Evolutionary conservation across 2,888 invertebrate genomes (phyloP).

Genomic region (Megamerina dolium): DNA sequence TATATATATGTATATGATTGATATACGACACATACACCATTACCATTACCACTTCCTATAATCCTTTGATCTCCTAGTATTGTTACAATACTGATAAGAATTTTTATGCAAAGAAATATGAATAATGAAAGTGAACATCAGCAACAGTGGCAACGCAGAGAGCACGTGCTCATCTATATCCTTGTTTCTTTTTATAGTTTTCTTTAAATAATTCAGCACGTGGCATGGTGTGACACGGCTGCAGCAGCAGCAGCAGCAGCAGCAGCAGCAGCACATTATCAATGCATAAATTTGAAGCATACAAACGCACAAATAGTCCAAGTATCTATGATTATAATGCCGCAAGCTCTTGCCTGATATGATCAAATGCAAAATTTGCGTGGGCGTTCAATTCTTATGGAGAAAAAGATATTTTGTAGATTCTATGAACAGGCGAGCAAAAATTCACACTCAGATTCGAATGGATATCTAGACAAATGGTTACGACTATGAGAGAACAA

Average conservation of each 20-base stretch:
- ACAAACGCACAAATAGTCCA: background rate
- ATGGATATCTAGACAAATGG: too few species aligned
- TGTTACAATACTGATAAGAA: slow-evolving; percentile 47
- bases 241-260: too few species aligned
- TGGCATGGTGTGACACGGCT: too few species aligned
- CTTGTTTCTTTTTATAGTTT: background rate
- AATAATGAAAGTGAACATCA: slow-evolving; percentile 2
- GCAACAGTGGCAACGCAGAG: background rate
- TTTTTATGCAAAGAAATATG: slow-evolving; percentile 29
- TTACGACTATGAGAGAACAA: too few species aligned
- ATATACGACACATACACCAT: too few species aligned
- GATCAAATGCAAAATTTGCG: too few species aligned
- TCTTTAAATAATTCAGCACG: too few species aligned
- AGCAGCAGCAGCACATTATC: slow-evolving; percentile 32
- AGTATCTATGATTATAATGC: too few species aligned
- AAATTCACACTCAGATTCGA: too few species aligned
- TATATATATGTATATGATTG: too few species aligned
- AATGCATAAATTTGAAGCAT: slow-evolving; percentile 16
- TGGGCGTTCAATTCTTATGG: slow-evolving; percentile 37
- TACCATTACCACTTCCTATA: slow-evolving; percentile 34
- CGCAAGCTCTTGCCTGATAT: too few species aligned
- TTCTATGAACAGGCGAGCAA: slow-evolving; percentile 38
- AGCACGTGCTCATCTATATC: slow-evolving; percentile 2
- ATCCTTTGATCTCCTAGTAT: slow-evolving; percentile 43
- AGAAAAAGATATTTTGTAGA: slow-evolving; percentile 46